Evolutionary conservation across 2,113 vertebrate genomes (phyloP), one percentile per base, ranked within the genome.

Genomic region (Murina feae): DNA sequence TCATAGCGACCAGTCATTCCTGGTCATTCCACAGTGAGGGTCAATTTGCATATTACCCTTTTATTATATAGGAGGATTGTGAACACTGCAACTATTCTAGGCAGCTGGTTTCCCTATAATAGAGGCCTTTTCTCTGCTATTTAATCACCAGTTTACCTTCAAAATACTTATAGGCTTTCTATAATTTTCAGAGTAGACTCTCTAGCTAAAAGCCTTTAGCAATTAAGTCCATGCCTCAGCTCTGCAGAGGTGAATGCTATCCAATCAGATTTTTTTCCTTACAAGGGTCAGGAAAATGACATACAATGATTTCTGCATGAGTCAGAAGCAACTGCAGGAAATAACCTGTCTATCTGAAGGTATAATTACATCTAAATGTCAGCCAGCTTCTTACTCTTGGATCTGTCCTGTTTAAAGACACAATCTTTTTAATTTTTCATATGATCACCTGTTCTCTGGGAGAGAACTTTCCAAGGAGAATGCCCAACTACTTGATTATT

Each of bases 351-450:
- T 63, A 39, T 37, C 23, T 25, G 16, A 83, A 92, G 32, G 32
- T 86, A 76, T 74, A 92, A 92, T 93, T 91, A 95, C 94, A 65
- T 91, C 9, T 18, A 71, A 49, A 86, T 66, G 89, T 90, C 79
- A 92, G 90, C 85, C 42, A 18, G 0, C 28, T 28, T 82, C 51
- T 44, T 5, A 83, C 4, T 71, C 75, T 94, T 86, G 85, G 81
- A 82, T 51, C 30, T 37, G 42, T 53, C 44, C 30, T 83, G 42
- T 7, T 7, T 51, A 75, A 82, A 81, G 69, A 65, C n/a, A 18
- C 42, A 20, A 89, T 82, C 6, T 10, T 55, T 92, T 83, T 44
- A 25, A 30, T 55, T 53, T 93, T 94, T 76, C 89, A 88, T 53
- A 88, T 75, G 51, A 89, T 49, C 51, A 14, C 21, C 90, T 81